Conservation (phyloP, 2,113 vertebrate species). For the Promerops cafer region DNA sequence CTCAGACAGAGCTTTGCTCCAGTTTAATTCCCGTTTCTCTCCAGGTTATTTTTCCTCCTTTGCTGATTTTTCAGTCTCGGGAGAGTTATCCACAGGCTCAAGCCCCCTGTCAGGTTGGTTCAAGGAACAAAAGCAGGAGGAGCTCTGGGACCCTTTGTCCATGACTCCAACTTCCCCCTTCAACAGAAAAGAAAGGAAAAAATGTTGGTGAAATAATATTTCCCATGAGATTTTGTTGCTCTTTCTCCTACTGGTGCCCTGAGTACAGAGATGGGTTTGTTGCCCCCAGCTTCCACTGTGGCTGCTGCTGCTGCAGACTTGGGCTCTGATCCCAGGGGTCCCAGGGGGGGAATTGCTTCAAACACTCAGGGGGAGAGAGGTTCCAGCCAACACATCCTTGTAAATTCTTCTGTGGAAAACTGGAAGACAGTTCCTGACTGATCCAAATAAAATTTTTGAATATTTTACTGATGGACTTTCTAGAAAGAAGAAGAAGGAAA, state of each 20-base stretch:
- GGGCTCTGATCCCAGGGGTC: background rate
- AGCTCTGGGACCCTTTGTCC: background rate
- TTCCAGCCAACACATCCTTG: background rate
- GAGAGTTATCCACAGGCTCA: background rate
- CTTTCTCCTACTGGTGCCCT: background rate
- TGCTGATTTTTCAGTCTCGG: background rate
- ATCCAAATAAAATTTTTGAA: background rate
- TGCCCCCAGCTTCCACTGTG: background rate
- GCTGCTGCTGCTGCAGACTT: background rate
- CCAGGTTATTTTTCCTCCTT: background rate
- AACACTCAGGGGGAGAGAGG: background rate
- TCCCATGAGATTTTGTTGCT: background rate
- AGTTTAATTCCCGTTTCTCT: background rate
- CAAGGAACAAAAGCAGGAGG: background rate
- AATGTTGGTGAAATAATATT: background rate
- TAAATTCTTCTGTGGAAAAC: background rate
- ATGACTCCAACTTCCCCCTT: background rate
- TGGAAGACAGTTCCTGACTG: background rate
- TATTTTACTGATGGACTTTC: background rate
- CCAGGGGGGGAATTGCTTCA: background rate
- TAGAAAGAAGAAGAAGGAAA: background rate
- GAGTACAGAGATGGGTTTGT: background rate
- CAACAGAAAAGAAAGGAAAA: background rate
- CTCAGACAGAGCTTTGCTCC: background rate
- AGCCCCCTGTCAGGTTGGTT: accelerated